Evolutionary conservation across 2,113 vertebrate genomes (phyloP).

Genomic region (Lepidothrix coronata): DNA sequence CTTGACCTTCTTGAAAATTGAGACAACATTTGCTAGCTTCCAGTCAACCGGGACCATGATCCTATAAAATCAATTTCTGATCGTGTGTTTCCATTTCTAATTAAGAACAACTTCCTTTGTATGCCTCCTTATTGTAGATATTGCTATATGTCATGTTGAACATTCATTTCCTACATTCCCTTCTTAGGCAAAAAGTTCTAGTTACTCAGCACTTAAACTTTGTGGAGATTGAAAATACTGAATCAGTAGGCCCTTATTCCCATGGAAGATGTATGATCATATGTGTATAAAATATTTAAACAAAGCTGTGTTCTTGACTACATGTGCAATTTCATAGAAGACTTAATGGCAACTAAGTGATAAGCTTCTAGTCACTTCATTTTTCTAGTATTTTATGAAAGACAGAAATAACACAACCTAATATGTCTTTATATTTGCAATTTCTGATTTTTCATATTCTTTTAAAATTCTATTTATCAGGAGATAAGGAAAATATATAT

Average conservation of each 20-base stretch:
- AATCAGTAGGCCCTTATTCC: neutral
- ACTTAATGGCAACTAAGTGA: neutral
- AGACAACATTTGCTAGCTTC: neutral
- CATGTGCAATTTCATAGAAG: neutral
- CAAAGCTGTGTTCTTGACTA: neutral
- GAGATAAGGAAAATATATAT: neutral
- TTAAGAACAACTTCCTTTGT: neutral
- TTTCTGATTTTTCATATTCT: neutral
- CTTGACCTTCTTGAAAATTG: neutral
- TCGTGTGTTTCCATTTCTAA: neutral
- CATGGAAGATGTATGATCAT: neutral
- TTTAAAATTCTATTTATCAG: neutral
- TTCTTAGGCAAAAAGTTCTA: neutral
- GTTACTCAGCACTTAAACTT: neutral
- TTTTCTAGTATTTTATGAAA: neutral
- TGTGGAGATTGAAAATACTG: conserved; percentile 4
- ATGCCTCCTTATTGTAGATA: neutral
- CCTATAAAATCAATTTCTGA: neutral
- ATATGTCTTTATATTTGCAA: neutral
- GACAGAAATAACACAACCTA: neutral
- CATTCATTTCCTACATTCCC: neutral
- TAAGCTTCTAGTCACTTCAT: neutral
- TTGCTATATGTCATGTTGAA: neutral
- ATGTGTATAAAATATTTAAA: neutral
- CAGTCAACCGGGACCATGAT: neutral